Base-by-base conservation (phyloP, 2,888 invertebrate genomes). In the Cephalotes varians region DNA sequence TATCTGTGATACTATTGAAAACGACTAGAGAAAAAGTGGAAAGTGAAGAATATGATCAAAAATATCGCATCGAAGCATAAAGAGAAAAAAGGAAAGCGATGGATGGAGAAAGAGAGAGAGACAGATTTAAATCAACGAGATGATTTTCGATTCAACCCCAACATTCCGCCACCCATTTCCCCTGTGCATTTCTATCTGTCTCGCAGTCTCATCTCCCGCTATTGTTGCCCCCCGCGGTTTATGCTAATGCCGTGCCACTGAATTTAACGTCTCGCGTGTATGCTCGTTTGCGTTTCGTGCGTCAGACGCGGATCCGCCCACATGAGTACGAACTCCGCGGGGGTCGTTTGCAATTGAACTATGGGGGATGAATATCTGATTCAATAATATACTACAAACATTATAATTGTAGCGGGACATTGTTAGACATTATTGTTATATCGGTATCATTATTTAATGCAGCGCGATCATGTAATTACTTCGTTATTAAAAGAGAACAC, bases 91-190 rank as follows among this genome's bases (percentile, higher is more conserved):
- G 25, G 12, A 51, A 64, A 31, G 28, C n/a, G 34, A 54, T 12
- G 10, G 49, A 31, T 4, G 10, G 54, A 28, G 28, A 56, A 34
- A 81, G 69, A 73, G 18, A 1, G 58, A 81, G 76, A 54, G 85
- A 76, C 9, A 25, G 84, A 88, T 79, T 88, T 87, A 86, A 90
- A 91, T 88, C 89, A 88, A 90, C 91, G 91, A 84, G 87, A 90
- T 87, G 88, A 91, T 91, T 89, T 88, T 91, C 90, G 85, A 91
- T 90, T 81, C 82, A 83, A 76, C 54, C 72, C 51, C 25, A n/a
- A 58, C 62, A 67, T 73, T 65, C 62, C 58, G 21, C 54, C 51
- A 31, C 25, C 82, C 40, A 71, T 79, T 54, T 47, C 65, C 49
- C 37, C 25, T 34, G 40, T 34, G 83, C 31, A 56, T 49, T 34